A percentile compares a stretch with the other conserved stretches of the same genome.
phyloP scores from a whole-genome alignment of 2,113 vertebrate species.

The Hydropotes inermis region DNA sequence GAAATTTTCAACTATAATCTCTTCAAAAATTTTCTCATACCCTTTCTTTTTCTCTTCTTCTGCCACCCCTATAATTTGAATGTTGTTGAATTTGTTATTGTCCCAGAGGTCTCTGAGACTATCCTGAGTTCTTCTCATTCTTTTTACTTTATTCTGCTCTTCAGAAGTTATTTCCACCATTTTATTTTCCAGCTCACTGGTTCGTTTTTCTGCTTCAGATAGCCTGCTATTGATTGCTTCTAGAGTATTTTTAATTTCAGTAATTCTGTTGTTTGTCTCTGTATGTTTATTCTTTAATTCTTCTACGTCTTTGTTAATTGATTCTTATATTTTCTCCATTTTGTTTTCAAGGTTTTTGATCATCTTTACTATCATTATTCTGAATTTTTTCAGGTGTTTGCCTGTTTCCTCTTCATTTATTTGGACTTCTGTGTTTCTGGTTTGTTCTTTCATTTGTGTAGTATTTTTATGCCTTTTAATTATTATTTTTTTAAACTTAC shows the following conservation, averaged over 20 bases:
- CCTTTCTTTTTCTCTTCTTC: not conserved
- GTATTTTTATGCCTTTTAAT: not conserved
- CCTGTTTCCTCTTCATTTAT: not conserved
- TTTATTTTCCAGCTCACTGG: not conserved
- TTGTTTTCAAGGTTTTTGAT: not conserved
- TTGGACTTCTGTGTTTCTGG: not conserved
- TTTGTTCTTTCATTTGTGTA: not conserved
- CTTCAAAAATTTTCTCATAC: not conserved
- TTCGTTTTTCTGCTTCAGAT: not conserved
- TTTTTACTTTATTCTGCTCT: not conserved
- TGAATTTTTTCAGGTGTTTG: not conserved
- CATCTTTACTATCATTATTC: not conserved
- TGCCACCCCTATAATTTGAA: not conserved
- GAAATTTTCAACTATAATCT: not conserved
- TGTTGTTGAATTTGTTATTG: not conserved
- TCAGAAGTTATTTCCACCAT: not conserved
- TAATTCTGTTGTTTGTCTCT: not conserved
- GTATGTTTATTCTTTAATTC: not conserved
- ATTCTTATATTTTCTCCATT: not conserved
- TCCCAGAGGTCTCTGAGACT: not conserved
- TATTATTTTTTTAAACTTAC: not conserved
- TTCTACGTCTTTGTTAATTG: not conserved
- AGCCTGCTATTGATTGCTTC: not conserved
- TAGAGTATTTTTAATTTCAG: not conserved
- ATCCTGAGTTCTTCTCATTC: not conserved